A percentile compares a stretch with the other conserved stretches of the same genome.
These are phyloP conservation scores for Acronicta psi DNA, from an alignment of 2,888 invertebrate genomes.

Conservation along the genomic window DNA sequence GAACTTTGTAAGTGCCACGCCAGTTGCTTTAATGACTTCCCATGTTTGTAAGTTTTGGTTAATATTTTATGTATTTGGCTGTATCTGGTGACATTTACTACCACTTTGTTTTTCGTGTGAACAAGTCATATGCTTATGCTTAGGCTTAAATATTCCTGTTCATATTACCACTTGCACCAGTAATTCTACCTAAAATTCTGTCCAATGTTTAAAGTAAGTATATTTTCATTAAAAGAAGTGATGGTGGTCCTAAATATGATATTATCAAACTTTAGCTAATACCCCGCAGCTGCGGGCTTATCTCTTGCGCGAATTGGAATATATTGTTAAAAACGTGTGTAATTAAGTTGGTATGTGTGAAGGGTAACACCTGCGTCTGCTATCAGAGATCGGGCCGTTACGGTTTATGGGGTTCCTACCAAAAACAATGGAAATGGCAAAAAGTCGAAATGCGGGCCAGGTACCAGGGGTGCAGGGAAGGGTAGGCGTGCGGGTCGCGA, in stretches of 20 bases:
- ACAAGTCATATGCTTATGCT: slow-evolving; percentile 45
- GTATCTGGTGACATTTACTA: slow-evolving; percentile 71
- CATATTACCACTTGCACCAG: slow-evolving; percentile 32
- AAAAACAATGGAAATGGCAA: slow-evolving; percentile 88
- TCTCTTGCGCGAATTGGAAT: slow-evolving; percentile 77
- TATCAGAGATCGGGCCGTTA: slow-evolving; percentile 85
- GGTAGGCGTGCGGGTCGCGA: slow-evolving; percentile 83
- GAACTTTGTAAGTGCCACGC: slow-evolving; percentile 83
- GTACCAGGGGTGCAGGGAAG: slow-evolving; percentile 74
- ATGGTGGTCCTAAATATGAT: slow-evolving; percentile 70
- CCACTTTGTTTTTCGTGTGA: slow-evolving; percentile 68
- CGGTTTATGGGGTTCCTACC: slow-evolving; percentile 82
- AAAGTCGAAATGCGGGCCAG: slow-evolving; percentile 83
- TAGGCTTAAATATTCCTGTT: slow-evolving; percentile 13
- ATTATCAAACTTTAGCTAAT: slow-evolving; percentile 72
- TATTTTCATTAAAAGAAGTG: slow-evolving; percentile 64
- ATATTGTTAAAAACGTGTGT: slow-evolving; percentile 79
- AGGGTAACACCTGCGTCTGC: slow-evolving; percentile 83
- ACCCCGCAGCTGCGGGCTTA: slow-evolving; percentile 80
- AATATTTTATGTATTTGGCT: slow-evolving; percentile 79
- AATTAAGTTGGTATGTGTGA: slow-evolving; percentile 85
- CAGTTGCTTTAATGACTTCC: slow-evolving; percentile 87
- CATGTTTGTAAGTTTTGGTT: slow-evolving; percentile 83
- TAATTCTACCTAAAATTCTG: slow-evolving; percentile 25
- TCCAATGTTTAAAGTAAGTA: slow-evolving; percentile 45